A percentile compares a stretch with the other conserved stretches of the same genome.
phyloP scores from a whole-genome alignment of 2,888 invertebrate species.

The Polia nebulosa region DNA sequence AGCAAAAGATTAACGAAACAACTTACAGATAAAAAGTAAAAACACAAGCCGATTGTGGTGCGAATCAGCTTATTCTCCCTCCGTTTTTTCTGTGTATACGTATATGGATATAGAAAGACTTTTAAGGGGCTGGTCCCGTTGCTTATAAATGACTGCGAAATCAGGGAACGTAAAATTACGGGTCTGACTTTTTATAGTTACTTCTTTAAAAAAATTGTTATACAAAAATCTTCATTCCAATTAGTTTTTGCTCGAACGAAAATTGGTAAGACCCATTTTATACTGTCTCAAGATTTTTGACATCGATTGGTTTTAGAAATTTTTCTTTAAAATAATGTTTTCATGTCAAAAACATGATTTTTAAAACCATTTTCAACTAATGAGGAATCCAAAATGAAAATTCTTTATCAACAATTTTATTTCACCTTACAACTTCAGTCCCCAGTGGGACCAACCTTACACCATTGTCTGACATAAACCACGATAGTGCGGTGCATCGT shows the following conservation, averaged over 20 bases:
- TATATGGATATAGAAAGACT: conserved; percentile 40
- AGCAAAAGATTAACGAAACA: conserved; percentile 66
- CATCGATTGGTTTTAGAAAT: too few relatives aligned
- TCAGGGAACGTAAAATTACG: conserved; percentile 52
- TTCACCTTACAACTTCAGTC: not conserved
- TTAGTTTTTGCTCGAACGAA: too few relatives aligned
- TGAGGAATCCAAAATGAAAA: not conserved
- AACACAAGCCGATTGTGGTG: conserved; percentile 70
- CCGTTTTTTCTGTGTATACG: conserved; percentile 46
- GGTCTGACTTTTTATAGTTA: conserved; percentile 32
- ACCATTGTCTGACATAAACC: conserved; percentile 60
- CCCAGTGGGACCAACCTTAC: conserved; percentile 38
- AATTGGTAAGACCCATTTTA: too few relatives aligned
- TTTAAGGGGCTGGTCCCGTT: conserved; percentile 56
- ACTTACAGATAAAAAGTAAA: conserved; percentile 67
- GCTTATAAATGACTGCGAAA: conserved; percentile 60
- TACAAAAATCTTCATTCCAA: not conserved
- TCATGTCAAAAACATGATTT: too few relatives aligned
- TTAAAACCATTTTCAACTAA: too few relatives aligned
- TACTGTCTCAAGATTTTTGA: too few relatives aligned
- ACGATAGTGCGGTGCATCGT: conserved; percentile 57
- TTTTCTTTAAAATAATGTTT: too few relatives aligned
- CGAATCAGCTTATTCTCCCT: conserved; percentile 73
- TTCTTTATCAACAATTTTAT: not conserved
- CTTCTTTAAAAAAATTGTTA: conserved; percentile 18